Evolutionary conservation across 2,113 vertebrate genomes (phyloP).

Genomic region (human): GRCh38 chr13:88242501-88243000

Average conservation of each 20-base stretch:
- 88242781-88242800: not conserved
- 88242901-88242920: not conserved
- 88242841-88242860: not conserved
- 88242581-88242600: not conserved
- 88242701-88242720: not conserved
- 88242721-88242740: not conserved
- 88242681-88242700: not conserved
- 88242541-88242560: not conserved
- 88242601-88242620: not conserved
- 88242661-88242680: not conserved
- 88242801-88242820: not conserved
- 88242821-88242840: not conserved
- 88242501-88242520: not conserved
- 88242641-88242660: not conserved
- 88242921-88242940: not conserved
- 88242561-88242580: not conserved
- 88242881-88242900: not conserved
- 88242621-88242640: not conserved
- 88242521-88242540: not conserved
- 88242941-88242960: not conserved
- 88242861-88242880: not conserved
- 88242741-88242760: not conserved
- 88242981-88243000: not conserved
- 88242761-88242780: not conserved
- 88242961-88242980: not conserved